Base-by-base conservation (phyloP, 1,140 invertebrate genomes). In the Tribolium castaneum region DNA sequence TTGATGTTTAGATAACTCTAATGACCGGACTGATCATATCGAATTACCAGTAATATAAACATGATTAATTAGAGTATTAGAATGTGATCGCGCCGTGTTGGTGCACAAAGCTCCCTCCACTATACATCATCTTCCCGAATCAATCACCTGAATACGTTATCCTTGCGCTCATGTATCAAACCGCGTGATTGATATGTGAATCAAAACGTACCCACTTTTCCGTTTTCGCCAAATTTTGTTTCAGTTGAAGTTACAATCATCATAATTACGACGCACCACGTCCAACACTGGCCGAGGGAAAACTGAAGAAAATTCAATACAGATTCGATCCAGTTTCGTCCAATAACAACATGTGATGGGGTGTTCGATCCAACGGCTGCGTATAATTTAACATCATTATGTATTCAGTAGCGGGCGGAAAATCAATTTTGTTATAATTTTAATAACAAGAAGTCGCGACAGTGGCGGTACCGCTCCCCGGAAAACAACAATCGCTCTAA, bases 201-300 rank as follows among this genome's bases (percentile, higher is more conserved):
- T 50, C 9, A 73, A 14, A 39, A 77, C 76, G 35, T 72, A 77
- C 76, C 76, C 22, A 71, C 72, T 45, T 59, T 77, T 30, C 19
- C 16, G 35, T 77, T 52, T 52, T 52, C 51, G 51, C n/a, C 74
- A 35, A 76, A 76, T 50, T 70, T 59, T 9, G 78, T 79, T 22
- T 76, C 54, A 22, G 72, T 52, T 1, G 78, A 76, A 12, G 78
- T 79, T 6, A 79, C 78, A 10, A 76, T 16, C 78, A 79, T 76
- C 78, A 79, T 79, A 2, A 10, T 78, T 10, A 25, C n/a, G 14
- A 45, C 3, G 2, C 49, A 52, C 10, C 56, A 16, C 22, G 54
- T 50, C 12, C 7, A 19, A 9, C 13, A 25, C 25, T 30, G 13
- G 50, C 45, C 13, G 6, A 71, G 25, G 5, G 75, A 77, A 70